Percentiles rank a stretch among this genome's conserved stretches.
phyloP scores from a whole-genome alignment of 2,797 vertebrate genomes.

The Mormyrus hasselquistii region DNA sequence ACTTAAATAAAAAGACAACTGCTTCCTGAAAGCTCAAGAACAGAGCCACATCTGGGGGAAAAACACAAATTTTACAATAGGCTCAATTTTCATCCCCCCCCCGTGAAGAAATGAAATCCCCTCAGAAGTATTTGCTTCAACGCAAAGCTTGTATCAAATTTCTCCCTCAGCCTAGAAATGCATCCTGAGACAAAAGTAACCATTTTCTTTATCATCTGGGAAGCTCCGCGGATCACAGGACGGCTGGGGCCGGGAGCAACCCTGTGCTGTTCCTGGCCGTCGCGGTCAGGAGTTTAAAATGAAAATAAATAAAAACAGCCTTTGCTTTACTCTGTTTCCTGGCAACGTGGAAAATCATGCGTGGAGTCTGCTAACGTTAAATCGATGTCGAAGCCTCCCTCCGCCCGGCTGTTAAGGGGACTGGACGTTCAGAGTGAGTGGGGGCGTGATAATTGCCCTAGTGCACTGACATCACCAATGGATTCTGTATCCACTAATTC shows the following conservation, averaged over 20 bases:
- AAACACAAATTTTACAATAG: not conserved
- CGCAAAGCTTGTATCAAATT: not conserved
- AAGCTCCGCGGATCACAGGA: not conserved
- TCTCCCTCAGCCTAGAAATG: not conserved
- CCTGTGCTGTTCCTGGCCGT: not conserved
- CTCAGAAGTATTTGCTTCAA: not conserved
- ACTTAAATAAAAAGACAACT: not conserved
- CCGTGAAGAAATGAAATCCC: not conserved
- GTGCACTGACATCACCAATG: not conserved
- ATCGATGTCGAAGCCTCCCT: not conserved
- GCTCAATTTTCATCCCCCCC: not conserved
- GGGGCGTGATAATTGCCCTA: not conserved
- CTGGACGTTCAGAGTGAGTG: not conserved
- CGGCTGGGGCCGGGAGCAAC: no score
- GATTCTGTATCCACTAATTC: not conserved
- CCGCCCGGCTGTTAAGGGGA: not conserved
- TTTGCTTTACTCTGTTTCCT: slow-evolving; percentile 13
- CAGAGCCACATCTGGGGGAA: not conserved
- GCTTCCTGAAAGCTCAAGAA: not conserved
- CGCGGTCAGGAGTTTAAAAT: not conserved
- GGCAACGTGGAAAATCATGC: slow-evolving; percentile 5
- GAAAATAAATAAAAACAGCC: not conserved
- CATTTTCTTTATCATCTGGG: not conserved
- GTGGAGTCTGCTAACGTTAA: not conserved
- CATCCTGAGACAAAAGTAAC: not conserved